phyloP scores from a whole-genome alignment of 2,113 vertebrate genomes.

The Helogale parvula region DNA sequence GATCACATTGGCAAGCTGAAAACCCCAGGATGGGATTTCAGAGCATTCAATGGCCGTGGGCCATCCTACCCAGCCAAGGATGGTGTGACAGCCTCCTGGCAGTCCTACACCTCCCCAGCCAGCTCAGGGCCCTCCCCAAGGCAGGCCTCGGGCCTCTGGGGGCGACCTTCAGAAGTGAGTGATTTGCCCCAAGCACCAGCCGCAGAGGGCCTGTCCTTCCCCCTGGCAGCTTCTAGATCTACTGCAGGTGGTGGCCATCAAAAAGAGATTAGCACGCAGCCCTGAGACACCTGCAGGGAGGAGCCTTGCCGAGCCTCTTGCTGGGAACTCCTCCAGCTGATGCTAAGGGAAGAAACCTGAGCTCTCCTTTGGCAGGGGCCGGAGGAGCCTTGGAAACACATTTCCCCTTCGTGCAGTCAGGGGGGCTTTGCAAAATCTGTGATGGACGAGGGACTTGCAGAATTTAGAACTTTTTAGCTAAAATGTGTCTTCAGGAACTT shows the following conservation, averaged over 20 bases:
- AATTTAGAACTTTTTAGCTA: conserved; percentile 29
- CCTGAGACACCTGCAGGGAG: conserved; percentile 35
- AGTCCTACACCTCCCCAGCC: neutral
- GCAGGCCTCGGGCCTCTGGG: neutral
- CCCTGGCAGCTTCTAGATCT: neutral
- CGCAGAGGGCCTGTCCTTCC: neutral
- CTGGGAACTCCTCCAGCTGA: conserved; percentile 51
- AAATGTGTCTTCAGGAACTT: neutral
- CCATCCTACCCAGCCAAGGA: neutral
- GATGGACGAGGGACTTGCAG: neutral
- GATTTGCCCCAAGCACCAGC: neutral
- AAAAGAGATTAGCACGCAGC: conserved; percentile 15
- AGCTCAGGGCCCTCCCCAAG: neutral
- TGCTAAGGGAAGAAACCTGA: conserved; percentile 27
- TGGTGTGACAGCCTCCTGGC: neutral
- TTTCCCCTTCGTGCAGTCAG: neutral
- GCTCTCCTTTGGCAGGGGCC: conserved; percentile 25
- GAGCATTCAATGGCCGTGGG: neutral
- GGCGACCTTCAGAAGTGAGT: conserved; percentile 6
- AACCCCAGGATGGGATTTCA: conserved; percentile 34
- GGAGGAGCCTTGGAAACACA: conserved; percentile 12
- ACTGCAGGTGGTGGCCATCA: conserved; percentile 60
- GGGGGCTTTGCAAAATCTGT: neutral
- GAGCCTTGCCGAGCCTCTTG: neutral
- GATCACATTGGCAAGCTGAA: neutral